Base-by-base conservation (phyloP, 2,797 vertebrate species). In the Poeciliopsis presidionis region DNA sequence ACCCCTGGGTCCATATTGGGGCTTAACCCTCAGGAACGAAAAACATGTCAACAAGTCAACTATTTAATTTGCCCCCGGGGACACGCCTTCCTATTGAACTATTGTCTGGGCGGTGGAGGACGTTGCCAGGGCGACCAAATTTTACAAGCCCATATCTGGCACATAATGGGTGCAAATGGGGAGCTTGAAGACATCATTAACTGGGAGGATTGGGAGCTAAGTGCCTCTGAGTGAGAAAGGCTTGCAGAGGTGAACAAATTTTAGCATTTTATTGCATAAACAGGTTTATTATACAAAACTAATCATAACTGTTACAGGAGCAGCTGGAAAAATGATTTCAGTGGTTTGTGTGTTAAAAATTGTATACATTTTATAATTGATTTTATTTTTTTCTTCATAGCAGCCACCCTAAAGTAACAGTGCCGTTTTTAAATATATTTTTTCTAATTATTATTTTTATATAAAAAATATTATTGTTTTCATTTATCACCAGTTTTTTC, bases 31-130 rank as follows among this genome's bases (percentile, higher is more conserved):
- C 94, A 94, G 92, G 90, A 94, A 95, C 93, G 93, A 95, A 95
- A 96, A 96, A 95, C 96, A 96, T 95, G 94, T 96, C 95, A 96
- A 95, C 95, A 95, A 96, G 95, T 96, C 95, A 96, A 95, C 95
- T 96, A 94, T 95, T 95, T 96, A 95, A 95, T 96, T 96, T 96
- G 94, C 94, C 94, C 94, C 92, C 79, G 18, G 94, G 92, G 94
- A 95, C 92, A 95, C 95, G 89, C 95, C 95, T 92, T 94, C 94
- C 94, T 81, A 96, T 95, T 96, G 93, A 95, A 94, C 93, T 90
- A 95, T 95, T 96, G 95, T 96, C 91, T 90, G 88, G 81, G 83
- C 74, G 65, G 89, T 90, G 92, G 91, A 86, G 81, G 88, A 93
- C 75, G 94, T 96, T 95, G 87, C 93, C 91, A 74, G 77, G 94